Evolutionary conservation across 2,888 invertebrate genomes (phyloP), one percentile per base, ranked within the genome.

Genomic region (Esperia sulphurella): DNA sequence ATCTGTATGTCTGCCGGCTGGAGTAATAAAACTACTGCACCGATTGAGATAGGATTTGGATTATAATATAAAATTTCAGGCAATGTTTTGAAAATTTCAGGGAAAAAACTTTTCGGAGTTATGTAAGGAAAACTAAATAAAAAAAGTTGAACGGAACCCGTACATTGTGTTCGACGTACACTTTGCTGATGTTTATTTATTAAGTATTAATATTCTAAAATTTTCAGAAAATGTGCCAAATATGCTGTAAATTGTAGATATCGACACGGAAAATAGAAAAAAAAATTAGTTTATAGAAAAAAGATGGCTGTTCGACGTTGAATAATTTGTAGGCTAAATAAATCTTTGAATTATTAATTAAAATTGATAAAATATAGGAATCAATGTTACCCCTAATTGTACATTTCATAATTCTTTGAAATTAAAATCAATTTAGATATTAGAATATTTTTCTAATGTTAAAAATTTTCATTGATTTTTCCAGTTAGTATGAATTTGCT

Each of bases 371-470:
- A 21, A 14, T 13, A 43, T 43, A 31, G 14, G 31, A 33, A 33
- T 35, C 10, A 45, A 40, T 45, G 31, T 35, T 41, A 14, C 30
- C 29, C 41, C 46, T 21, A 41, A 35, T 28, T 51, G 50, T 48
- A 51, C 41, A 51, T 48, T 43, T 48, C 28, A 60, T 55, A 57
- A 52, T 48, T 57, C 51, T 58, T 59, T 57, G 59, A 61, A 53
- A 50, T 40, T 21, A 21, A 41, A 49, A 54, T 53, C 54, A 58
- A 59, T 53, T 59, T 71, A 70, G 63, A 59, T 54, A 48, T 47
- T 71, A 74, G 65, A 59, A 70, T 78, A 77, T 77, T 78, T 78
- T 78, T 77, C 68, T 75, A 78, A 68, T 61, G 71, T 60, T 67
- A 68, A 50, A 13, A 48, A 58, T 63, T 59, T 55, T 50, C 35